phyloP scores from a whole-genome alignment of 2,888 invertebrate species.

The Morpho helenor region DNA sequence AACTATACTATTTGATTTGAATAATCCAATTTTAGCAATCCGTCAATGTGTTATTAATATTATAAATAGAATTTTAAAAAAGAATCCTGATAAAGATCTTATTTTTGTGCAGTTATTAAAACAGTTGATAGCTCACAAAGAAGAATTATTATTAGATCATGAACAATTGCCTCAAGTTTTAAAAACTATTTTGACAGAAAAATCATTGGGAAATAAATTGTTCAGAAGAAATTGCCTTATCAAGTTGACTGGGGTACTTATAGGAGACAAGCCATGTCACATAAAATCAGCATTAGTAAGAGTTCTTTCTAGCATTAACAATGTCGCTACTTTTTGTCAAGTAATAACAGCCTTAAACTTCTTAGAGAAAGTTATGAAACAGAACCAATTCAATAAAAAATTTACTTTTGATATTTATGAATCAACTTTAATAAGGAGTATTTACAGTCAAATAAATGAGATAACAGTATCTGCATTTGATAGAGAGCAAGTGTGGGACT shows the following conservation, averaged over 20 bases:
- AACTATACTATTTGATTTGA: constrained; percentile 76
- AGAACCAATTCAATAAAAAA: constrained; percentile 39
- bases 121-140: constrained; percentile 64
- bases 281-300: constrained; percentile 69
- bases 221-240: constrained; percentile 58
- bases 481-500: constrained; percentile 74
- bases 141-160: constrained; percentile 82
- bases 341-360: constrained; percentile 49
- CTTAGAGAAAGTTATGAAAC: constrained; percentile 44
- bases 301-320: constrained; percentile 66
- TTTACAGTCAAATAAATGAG: constrained; percentile 78
- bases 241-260: constrained; percentile 54
- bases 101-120: constrained; percentile 65
- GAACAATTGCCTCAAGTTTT: constrained; percentile 83
- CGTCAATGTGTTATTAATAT: constrained; percentile 78
- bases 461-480: constrained; percentile 61
- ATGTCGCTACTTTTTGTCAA: constrained; percentile 56
- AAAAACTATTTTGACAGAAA: constrained; percentile 79
- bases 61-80: constrained; percentile 53
- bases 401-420: constrained; percentile 68
- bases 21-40: constrained; percentile 73
- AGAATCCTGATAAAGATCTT: constrained; percentile 48
- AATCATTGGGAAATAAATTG: constrained; percentile 61
- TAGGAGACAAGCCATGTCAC: constrained; percentile 59
- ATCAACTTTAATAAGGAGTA: constrained; percentile 72